Evolutionary conservation across 2,797 vertebrate genomes (phyloP), one percentile per base, ranked within the genome.

Genomic region (Polyboroides typus): DNA sequence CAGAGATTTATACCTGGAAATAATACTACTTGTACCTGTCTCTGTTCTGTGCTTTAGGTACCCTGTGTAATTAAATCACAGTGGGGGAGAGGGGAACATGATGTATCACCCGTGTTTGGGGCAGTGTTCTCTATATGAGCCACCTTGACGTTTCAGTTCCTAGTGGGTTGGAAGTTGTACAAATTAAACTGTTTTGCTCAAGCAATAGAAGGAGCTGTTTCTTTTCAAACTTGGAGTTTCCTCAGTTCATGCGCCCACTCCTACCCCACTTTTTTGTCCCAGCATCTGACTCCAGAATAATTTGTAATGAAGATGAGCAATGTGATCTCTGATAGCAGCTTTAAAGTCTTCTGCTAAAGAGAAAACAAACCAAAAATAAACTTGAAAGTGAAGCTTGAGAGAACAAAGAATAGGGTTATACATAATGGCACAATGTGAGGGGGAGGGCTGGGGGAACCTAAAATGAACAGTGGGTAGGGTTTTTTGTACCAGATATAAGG

Each of bases 351-450:
- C 31, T 93, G 72, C 53, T 86, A 2, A 42, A 74, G 72, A 74
- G 75, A 86, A 78, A 95, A 93, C 93, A 90, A 81, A 29, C 68
- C 34, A 73, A 95, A 94, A 95, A 91, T 94, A 67, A 92, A 89
- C 92, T 82, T 94, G 78, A 81, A 94, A 93, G 62, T 14, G 27
- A 82, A 86, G 34, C 67, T 55, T 10, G 47, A 71, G 62, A 85
- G 76, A 94, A 45, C 36, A 60, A 67, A 88, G 75, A 74, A 11
- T 8, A 27, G 50, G n/a, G 17, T 63, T 86, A 34, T 40, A 9
- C 38, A 15, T 66, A 50, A 64, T 15, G 44, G 56, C 42, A 48
- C 38, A 38, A 20, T 6, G 11, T 0, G 4, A 62, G 48, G 64
- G 33, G 48, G 67, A 59, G 40, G 67, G 34, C 47, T 67, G 40